Evolutionary conservation across 2,888 invertebrate species (phyloP).

Genomic region (Leptinotarsa tumamoca): DNA sequence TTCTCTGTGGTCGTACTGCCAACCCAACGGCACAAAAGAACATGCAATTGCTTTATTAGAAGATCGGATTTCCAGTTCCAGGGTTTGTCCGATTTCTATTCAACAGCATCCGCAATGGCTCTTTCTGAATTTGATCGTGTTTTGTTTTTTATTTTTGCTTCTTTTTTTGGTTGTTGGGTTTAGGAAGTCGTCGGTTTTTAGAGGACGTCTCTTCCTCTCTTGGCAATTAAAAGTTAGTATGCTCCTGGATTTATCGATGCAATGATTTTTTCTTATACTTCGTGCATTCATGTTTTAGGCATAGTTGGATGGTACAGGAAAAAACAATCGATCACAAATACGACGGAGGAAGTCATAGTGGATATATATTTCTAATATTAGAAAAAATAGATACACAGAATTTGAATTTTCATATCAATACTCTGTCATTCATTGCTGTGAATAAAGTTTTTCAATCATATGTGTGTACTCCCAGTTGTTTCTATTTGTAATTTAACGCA

Average conservation of each 20-base stretch:
- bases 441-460: no score
- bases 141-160: constrained; percentile 21
- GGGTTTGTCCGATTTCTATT: constrained; percentile 40
- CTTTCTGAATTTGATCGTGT: constrained; percentile 22
- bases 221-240: constrained; percentile 10
- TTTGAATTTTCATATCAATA: no score
- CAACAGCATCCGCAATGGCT: constrained; percentile 31
- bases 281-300: background rate
- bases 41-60: constrained; percentile 53
- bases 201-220: constrained; percentile 13
- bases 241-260: constrained; percentile 12
- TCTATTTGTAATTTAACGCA: no score
- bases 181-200: constrained; percentile 26
- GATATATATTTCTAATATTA: no score
- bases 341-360: no score
- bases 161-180: constrained; percentile 9
- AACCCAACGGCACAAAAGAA: constrained; percentile 47
- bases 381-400: no score
- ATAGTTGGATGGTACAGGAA: background rate
- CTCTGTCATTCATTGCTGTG: no score
- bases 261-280: background rate
- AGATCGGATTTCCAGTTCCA: constrained; percentile 54
- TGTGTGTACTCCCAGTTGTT: no score
- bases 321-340: background rate
- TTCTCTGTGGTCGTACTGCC: constrained; percentile 38